phyloP scores from a whole-genome alignment of 2,888 invertebrate species.

The Beris morrisii region DNA sequence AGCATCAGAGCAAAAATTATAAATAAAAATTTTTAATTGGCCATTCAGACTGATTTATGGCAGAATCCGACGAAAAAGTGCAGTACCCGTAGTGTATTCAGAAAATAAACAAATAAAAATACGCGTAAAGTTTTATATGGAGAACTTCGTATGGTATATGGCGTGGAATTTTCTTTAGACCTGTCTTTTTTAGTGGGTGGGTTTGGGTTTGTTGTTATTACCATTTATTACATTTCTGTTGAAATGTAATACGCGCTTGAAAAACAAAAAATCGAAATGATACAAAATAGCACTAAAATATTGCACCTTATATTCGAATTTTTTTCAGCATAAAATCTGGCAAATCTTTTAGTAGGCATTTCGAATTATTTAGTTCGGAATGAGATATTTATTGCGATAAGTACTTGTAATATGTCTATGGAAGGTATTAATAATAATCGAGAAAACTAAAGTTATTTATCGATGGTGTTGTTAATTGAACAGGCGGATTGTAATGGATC shows the following conservation, averaged over 20 bases:
- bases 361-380: too few relatives aligned
- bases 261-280: too few relatives aligned
- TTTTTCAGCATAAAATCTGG: too few relatives aligned
- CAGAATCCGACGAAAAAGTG: slow-evolving; percentile 26
- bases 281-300: too few relatives aligned
- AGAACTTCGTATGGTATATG: background rate
- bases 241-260: slow-evolving; percentile 12
- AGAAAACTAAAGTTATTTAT: slow-evolving; percentile 24
- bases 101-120: background rate
- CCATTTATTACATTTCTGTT: slow-evolving; percentile 16
- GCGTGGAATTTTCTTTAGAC: slow-evolving; percentile 14
- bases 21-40: slow-evolving; percentile 41
- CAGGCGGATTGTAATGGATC: background rate
- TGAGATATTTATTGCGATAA: too few relatives aligned
- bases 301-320: too few relatives aligned
- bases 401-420: too few relatives aligned
- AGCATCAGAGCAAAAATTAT: slow-evolving; percentile 21
- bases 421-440: too few relatives aligned
- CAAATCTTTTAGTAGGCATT: too few relatives aligned
- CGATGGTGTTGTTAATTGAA: slow-evolving; percentile 20
- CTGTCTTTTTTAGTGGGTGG: slow-evolving; percentile 14
- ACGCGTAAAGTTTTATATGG: too few relatives aligned
- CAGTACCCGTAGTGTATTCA: background rate
- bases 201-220: slow-evolving; percentile 22
- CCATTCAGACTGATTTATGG: slow-evolving; percentile 41